These are phyloP conservation scores for Acrobasis repandana DNA, from an alignment of 2,888 invertebrate species.

Conservation along the genomic window DNA sequence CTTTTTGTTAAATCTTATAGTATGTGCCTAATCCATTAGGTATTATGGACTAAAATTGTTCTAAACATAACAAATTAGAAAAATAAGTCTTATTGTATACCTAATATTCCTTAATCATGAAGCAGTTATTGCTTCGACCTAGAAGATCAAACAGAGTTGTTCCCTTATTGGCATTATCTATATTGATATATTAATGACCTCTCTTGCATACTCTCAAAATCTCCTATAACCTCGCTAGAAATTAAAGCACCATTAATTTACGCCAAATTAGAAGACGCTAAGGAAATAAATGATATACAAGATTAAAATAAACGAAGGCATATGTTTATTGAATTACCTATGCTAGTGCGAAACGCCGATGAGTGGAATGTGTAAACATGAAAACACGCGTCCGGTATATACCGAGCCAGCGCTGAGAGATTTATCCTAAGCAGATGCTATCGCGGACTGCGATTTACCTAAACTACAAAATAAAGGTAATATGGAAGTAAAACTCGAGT, in stretches of 20 bases:
- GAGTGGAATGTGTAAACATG: slow-evolving; percentile 72
- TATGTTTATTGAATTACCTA: slow-evolving; percentile 57
- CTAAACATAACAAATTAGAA: too few relatives aligned
- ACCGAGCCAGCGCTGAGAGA: slow-evolving; percentile 56
- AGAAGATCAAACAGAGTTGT: too few relatives aligned
- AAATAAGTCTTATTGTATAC: too few relatives aligned
- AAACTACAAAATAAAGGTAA: slow-evolving; percentile 30
- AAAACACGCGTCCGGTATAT: slow-evolving; percentile 54
- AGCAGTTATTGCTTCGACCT: too few relatives aligned
- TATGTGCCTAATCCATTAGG: too few relatives aligned
- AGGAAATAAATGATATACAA: slow-evolving; percentile 25
- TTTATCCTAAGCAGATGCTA: slow-evolving; percentile 59
- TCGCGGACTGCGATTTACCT: slow-evolving; percentile 47
- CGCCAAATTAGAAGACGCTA: slow-evolving; percentile 4
- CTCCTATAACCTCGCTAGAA: not conserved
- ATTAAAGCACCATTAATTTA: slow-evolving; percentile 1
- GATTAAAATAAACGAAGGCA: slow-evolving; percentile 43
- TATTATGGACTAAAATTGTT: too few relatives aligned
- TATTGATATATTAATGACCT: not conserved
- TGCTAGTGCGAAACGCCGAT: slow-evolving; percentile 60
- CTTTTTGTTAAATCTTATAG: too few relatives aligned
- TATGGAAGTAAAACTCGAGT: not conserved
- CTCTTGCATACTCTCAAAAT: not conserved
- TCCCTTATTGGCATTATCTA: too few relatives aligned
- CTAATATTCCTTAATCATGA: too few relatives aligned